These are phyloP conservation scores for Cetonia aurata DNA, from an alignment of 2,888 invertebrate species.

Conservation along the genomic window DNA sequence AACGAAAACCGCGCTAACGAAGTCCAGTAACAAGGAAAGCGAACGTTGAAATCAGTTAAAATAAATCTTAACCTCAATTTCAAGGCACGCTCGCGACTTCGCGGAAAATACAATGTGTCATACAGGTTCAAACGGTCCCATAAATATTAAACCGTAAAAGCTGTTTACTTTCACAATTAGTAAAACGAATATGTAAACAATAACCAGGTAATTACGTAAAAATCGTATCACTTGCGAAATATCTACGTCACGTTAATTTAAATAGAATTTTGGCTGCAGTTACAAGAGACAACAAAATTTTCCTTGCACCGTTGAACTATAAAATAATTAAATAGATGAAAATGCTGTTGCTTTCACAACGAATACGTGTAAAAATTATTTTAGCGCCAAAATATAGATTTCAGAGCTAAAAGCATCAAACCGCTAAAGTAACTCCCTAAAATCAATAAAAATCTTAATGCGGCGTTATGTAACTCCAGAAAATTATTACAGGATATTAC, in stretches of 20 bases:
- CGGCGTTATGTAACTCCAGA: conserved; percentile 22
- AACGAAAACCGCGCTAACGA: conserved; percentile 21
- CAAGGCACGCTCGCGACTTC: conserved; percentile 8
- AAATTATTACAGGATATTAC: not conserved
- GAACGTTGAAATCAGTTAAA: not conserved
- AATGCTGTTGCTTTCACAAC: conserved; percentile 1
- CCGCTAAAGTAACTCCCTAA: conserved; percentile 32
- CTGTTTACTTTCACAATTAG: conserved; percentile 32
- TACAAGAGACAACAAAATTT: not conserved
- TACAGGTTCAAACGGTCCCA: not conserved
- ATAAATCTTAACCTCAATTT: conserved; percentile 27
- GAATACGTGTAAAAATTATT: conserved; percentile 1
- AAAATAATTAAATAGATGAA: not conserved
- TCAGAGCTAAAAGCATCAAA: conserved; percentile 4
- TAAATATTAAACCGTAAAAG: not conserved
- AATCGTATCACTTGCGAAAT: conserved; percentile 31
- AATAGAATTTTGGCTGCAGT: conserved; percentile 28
- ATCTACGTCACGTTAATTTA: conserved; percentile 34
- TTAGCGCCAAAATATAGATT: conserved; percentile 6
- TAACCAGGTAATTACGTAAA: conserved; percentile 33
- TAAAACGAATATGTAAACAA: conserved; percentile 31
- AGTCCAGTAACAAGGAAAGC: not conserved
- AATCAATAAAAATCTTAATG: conserved; percentile 32
- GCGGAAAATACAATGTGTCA: conserved; percentile 13
- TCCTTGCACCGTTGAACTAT: not conserved